Base-by-base conservation (phyloP, 2,888 invertebrate genomes). In the Stenurella melanura region DNA sequence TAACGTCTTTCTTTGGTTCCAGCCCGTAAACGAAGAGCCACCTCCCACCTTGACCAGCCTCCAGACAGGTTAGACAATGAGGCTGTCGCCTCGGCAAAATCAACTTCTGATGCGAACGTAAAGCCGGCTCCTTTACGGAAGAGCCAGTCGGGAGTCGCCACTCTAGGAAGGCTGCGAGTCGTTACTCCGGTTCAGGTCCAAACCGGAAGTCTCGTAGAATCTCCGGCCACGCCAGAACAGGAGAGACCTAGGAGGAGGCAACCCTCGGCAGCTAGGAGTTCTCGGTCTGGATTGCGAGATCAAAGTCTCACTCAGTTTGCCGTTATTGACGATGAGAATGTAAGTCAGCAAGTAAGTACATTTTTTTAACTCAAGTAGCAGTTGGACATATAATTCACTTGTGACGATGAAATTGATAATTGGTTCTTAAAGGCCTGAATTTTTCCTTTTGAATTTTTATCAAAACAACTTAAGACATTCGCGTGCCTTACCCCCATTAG, bases 311-410 rank as follows among this genome's bases (percentile, higher is more conserved):
- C 96, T 6, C 97, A 97, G 88, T 97, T 96, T 89, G 97, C 97
- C 0, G 93, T 97, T 78, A 97, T 97, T 88, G 97, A 97, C 87
- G 97, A 97, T 87, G 97, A 97, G 82, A 97, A 97, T 86, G 95
- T 97, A 0, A 97, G 97, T 4, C 97, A 97, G 87, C 97, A 97
- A 91, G 89, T 89, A 75, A 84, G 83, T 77, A 21, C 57, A 15
- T 64, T 58, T 61, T n/a, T 26, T 17, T n/a, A 38, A 18, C 50
- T 54, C 15, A 19, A 54, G 18, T 56, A 54, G 19, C 42, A 57
- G 68, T 12, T 12, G 26, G 26, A 34, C 21, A 9, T 17, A 26
- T 26, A 19, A 4, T 68, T 42, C 42, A 34, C 30, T 34, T 0
- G 9, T 34, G 15, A 42, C 0, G 42, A 42, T 12, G 50, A 50